Base-by-base conservation (phyloP, 2,797 vertebrate genomes). In the Phoxinus dragarum region DNA sequence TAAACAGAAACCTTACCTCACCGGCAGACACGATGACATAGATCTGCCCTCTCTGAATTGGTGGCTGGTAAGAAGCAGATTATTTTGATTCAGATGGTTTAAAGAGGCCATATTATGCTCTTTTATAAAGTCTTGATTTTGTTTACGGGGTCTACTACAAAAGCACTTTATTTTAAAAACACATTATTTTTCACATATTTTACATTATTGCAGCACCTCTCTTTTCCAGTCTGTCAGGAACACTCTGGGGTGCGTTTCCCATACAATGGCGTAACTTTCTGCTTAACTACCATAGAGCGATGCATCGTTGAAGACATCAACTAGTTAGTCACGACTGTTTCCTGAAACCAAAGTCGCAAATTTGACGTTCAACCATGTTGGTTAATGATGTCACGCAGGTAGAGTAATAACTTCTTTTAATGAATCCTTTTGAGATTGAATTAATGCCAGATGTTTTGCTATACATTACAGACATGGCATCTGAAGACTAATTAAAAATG, bases 31-130 rank as follows among this genome's bases (percentile, higher is more conserved):
- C 47, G 88, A 90, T 54, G 81, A 87, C 27, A 86, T 96, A 38
- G 92, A 95, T 67, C 82, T 72, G 0, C 69, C 59, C 0, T 89
- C 91, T 0, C 89, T 95, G 31, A 79, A 16, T 6, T 96, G 96
- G 96, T 96, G 96, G 95, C 89, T 94, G 95, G 95, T 96, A 89
- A 96, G 93, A 78, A 42, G 4, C 40, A 14, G 4, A 80, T 8
- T 59, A 7, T 54, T 54, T 54, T 19, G 1, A 19, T 54, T 54
- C 5, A 5, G 47, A 54, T 19, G 47, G 49, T 54, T 52, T 52
- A 19, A 12, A 10, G 3, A 23, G 54, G 21, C 23, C 56, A 59
- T 59, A 56, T 59, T n/a, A n/a, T 59, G 56, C 56, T 11, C 56
- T 59, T 59, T 59, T 59, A 4, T 23, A 59, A 19, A 54, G 56